Evolutionary conservation across 2,888 invertebrate genomes (phyloP).

Genomic region (Cephus spinipes): DNA sequence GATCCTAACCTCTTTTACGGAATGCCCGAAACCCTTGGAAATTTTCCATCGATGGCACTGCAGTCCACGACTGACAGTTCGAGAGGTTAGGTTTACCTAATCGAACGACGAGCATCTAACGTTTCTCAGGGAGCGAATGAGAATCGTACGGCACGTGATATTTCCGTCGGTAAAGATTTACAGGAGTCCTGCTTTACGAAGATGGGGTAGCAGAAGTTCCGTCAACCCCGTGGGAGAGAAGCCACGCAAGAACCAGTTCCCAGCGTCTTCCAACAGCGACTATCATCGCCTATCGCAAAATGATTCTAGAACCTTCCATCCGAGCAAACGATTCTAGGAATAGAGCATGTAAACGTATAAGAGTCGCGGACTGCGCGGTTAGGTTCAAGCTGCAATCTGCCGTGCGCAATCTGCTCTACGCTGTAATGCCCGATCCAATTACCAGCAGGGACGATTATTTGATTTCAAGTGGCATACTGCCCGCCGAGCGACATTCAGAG

Average conservation of each 20-base stretch:
- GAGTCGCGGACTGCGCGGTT: no score
- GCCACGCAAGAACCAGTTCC: no score
- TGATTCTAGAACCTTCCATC: no score
- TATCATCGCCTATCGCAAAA: no score
- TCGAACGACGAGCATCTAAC: neutral
- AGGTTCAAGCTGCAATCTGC: neutral
- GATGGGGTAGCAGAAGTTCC: no score
- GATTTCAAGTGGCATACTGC: constrained; percentile 2
- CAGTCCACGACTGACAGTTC: neutral
- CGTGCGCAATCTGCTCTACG: neutral
- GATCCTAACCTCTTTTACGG: neutral
- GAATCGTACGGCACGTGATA: no score
- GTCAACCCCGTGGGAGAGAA: no score
- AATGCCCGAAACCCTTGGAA: neutral
- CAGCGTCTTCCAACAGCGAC: no score
- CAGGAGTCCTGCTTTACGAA: no score
- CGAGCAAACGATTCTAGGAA: no score
- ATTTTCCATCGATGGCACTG: neutral
- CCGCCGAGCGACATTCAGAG: constrained; percentile 5
- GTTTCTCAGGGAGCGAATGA: neutral
- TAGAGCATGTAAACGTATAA: no score
- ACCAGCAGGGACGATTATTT: neutral
- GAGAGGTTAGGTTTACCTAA: neutral
- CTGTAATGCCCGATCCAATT: neutral
- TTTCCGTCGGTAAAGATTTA: no score